Evolutionary conservation across 2,797 vertebrate species (phyloP), one percentile per base, ranked within the genome.

Genomic region (Serranus cabrilla): DNA sequence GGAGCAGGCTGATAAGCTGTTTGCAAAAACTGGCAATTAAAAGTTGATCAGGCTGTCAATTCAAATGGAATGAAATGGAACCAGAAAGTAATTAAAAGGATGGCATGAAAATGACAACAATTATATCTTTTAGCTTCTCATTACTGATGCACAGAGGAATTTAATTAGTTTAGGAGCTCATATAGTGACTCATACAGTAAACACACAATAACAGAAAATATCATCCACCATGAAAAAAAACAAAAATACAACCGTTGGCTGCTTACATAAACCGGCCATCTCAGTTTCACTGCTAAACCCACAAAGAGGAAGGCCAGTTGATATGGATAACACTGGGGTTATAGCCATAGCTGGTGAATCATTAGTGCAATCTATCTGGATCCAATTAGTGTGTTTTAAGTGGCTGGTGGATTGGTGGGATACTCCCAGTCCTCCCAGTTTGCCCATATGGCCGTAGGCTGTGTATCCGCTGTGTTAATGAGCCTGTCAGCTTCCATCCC

Each of bases 11-110:
- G 94, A 95, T 96, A 95, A 96, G 95, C 92, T 87, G 84, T 93
- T 94, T 92, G 86, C 86, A 92, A 91, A 91, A 94, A 93, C 88
- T 92, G 83, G 91, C 93, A 94, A 94, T 95, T 95, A 95, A 95
- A 95, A 94, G 91, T 94, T 94, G 94, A 95, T 94, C 93, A 94
- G 88, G 76, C 92, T 89, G 94, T 94, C 94, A 94, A 91, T 94
- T 94, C 89, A 89, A 93, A 95, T 92, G 93, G 93, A 96, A 95
- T 95, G 94, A 95, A 96, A 96, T 93, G 94, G 94, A 96, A 94
- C 94, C 93, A 90, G 90, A 95, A 94, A 94, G 94, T 94, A 95
- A 95, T 96, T 96, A 95, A 94, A 95, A 91, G 91, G 92, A 95
- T 91, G 91, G 85, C 86, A 86, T 87, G 84, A 92, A 92, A 93